Percentiles rank a stretch among this genome's conserved stretches.
phyloP scores from a whole-genome alignment of 2,888 invertebrate genomes.

The Macroteleia sp. region DNA sequence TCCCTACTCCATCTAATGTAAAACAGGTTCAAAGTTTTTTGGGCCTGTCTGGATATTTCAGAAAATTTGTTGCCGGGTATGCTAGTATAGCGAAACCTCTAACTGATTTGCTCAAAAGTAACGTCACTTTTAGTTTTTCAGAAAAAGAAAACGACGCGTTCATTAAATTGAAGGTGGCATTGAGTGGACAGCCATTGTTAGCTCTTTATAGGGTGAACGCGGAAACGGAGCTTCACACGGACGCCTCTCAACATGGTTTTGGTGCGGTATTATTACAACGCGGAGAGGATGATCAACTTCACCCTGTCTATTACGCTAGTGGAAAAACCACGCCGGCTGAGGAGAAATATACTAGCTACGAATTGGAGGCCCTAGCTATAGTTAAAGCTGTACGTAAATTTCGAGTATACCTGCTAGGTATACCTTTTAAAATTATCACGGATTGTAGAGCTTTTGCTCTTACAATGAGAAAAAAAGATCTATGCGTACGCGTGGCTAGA shows the following conservation, averaged over 20 bases:
- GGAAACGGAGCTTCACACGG: slow-evolving; percentile 5
- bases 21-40: slow-evolving; percentile 61
- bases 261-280: slow-evolving; percentile 1
- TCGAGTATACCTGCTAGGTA: too few relatives aligned
- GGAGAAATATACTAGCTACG: slow-evolving; percentile 67
- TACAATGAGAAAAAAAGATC: neutral
- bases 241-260: neutral
- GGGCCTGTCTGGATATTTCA: slow-evolving; percentile 60
- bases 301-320: slow-evolving; percentile 6
- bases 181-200: slow-evolving; percentile 10
- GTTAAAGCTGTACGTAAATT: too few relatives aligned
- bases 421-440: slow-evolving; percentile 27
- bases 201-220: neutral
- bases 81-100: neutral
- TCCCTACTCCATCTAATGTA: slow-evolving; percentile 48
- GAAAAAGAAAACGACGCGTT: neutral
- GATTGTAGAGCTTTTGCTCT: neutral
- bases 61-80: slow-evolving; percentile 59
- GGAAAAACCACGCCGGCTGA: slow-evolving; percentile 61
- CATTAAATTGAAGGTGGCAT: neutral
- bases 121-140: neutral
- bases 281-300: neutral
- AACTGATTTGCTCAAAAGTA: neutral
- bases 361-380: neutral
- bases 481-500: neutral